Percentiles rank a stretch among this genome's conserved stretches.
phyloP scores from a whole-genome alignment of 2,888 invertebrate genomes.

The Magallana nippona region DNA sequence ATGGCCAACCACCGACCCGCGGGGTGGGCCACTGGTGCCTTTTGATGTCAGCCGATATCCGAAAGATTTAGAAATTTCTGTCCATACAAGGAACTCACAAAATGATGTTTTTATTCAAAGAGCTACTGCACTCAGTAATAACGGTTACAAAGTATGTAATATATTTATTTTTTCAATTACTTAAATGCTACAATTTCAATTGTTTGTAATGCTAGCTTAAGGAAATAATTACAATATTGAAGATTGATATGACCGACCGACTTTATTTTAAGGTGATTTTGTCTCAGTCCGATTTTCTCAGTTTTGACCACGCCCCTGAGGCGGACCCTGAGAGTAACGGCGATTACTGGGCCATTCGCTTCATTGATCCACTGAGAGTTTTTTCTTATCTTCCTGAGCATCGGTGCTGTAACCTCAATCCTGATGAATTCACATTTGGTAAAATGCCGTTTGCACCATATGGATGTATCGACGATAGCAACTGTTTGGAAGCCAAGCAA shows the following conservation, averaged over 20 bases:
- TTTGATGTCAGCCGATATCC: constrained; percentile 45
- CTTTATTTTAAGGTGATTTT: constrained; percentile 45
- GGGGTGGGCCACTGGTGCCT: constrained; percentile 45
- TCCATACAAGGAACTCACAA: constrained; percentile 46
- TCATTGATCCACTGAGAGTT: constrained; percentile 45
- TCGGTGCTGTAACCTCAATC: constrained; percentile 49
- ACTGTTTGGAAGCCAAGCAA: constrained; percentile 36
- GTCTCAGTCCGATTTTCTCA: constrained; percentile 48
- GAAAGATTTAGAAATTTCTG: constrained; percentile 37
- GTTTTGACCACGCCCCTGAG: constrained; percentile 50
- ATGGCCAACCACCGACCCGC: constrained; percentile 46
- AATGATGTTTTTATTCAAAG: constrained; percentile 46
- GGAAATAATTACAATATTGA: no score
- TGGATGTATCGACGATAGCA: constrained; percentile 43
- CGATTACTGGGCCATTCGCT: constrained; percentile 48
- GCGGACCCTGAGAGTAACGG: constrained; percentile 45
- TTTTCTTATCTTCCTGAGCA: constrained; percentile 47
- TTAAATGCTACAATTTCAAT: background rate
- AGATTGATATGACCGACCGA: no score
- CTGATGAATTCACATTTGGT: constrained; percentile 45
- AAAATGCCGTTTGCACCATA: constrained; percentile 44
- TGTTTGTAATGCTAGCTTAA: background rate
- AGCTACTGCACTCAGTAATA: constrained; percentile 47
- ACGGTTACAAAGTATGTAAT: constrained; percentile 49
- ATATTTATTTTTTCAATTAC: background rate